These are phyloP conservation scores for Pristionchus mayeri DNA, from an alignment of 2,888 invertebrate genomes.

Conservation along the genomic window DNA sequence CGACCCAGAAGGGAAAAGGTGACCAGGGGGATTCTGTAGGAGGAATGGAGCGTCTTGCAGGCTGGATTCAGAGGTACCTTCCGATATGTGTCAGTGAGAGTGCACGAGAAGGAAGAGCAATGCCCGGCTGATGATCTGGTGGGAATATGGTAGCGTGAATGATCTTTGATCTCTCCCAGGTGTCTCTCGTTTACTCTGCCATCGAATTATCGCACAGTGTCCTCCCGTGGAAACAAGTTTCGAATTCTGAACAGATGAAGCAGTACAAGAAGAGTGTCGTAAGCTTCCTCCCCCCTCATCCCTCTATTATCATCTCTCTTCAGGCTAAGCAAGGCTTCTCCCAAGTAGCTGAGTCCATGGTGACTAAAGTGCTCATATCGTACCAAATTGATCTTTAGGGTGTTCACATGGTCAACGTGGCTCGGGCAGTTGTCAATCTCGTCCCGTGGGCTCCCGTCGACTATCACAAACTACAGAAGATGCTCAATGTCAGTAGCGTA, in stretches of 20 bases:
- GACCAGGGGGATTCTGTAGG: background rate
- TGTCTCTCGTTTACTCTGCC: constrained; percentile 28
- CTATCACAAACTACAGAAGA: constrained; percentile 37
- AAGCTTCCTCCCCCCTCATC: background rate
- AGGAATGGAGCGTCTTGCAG: background rate
- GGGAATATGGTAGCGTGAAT: background rate
- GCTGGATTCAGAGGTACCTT: constrained; percentile 49
- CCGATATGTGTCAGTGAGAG: constrained; percentile 47
- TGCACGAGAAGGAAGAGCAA: constrained; percentile 47
- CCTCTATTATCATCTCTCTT: background rate
- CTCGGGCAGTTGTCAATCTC: background rate
- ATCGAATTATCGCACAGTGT: constrained; percentile 10
- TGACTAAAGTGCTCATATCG: no score
- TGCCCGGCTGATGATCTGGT: constrained; percentile 49
- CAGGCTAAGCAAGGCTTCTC: constrained; percentile 29
- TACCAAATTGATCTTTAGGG: no score
- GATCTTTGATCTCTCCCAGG: constrained; percentile 15
- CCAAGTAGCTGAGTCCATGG: background rate
- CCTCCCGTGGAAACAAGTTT: constrained; percentile 46
- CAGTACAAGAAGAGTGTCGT: constrained; percentile 27
- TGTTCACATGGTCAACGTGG: constrained; percentile 9
- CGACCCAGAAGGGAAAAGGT: constrained; percentile 26
- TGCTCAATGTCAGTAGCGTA: constrained; percentile 11
- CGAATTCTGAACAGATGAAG: constrained; percentile 39
- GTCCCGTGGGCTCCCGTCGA: constrained; percentile 42